Evolutionary conservation across 2,888 invertebrate species (phyloP), one percentile per base, ranked within the genome.

Genomic region (Scrobipalpa costella): DNA sequence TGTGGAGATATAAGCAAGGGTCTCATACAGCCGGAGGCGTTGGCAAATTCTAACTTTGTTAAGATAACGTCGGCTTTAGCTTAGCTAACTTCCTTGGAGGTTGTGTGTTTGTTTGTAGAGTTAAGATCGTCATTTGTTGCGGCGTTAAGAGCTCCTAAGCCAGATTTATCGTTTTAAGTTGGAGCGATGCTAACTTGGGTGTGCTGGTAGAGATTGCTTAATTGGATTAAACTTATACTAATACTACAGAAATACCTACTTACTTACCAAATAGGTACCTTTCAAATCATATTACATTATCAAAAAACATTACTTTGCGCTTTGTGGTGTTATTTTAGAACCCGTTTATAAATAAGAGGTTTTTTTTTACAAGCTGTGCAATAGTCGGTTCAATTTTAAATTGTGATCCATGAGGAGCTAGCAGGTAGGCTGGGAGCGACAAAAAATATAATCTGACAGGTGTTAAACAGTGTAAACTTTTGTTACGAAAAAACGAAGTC

Each of bases 11-110:
- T 74, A 76, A 77, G 73, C 72, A 64, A 65, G 71, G 64, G 66
- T 70, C 76, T 77, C 80, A 78, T 82, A 84, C 80, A 72, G 77
- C 85, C 79, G 70, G 71, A 70, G 81, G 85, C 83, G 80, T 75
- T 80, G 76, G 76, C 76, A 79, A 84, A 84, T 83, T 81, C 75
- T 65, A 85, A 86, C 84, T 86, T 84, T 74, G 74, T 71, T 71
- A 75, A 85, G 86, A 87, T 86, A 86, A 86, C 84, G 80, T n/a
- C 57, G 62, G 55, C 21, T 44, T n/a, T 38, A 55, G 38, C 52
- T 62, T n/a, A 59, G 44, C 44, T 27, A 27, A 59, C 21, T 27
- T 19, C 27, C 44, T 59, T 21, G 5, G 49, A 60, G 60, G 47
- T 60, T 33, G 60, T 40, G 17, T 49, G 60, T 44, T 49, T 47